Evolutionary conservation across 2,113 vertebrate genomes (phyloP).

Genomic region (Chascanopsetta lugubris): DNA sequence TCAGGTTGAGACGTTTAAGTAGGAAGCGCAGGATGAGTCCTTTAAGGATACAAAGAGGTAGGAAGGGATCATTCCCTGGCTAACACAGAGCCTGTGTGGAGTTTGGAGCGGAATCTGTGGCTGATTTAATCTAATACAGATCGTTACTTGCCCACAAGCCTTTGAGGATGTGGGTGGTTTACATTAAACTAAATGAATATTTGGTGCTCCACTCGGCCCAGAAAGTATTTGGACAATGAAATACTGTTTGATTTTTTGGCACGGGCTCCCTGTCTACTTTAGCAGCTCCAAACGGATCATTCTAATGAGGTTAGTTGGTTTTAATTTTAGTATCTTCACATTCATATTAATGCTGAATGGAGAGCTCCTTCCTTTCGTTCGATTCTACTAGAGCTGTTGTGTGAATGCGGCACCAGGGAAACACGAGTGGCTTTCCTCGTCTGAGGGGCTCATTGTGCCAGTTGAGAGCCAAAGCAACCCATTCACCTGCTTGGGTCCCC

Average conservation of each 20-base stretch:
- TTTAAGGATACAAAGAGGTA: constrained; percentile 41
- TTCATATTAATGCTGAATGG: constrained; percentile 70
- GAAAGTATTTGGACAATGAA: constrained; percentile 62
- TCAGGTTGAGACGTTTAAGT: constrained; percentile 74
- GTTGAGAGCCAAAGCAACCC: constrained; percentile 45
- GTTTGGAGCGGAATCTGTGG: constrained; percentile 44
- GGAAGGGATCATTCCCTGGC: constrained; percentile 43
- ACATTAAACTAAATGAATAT: constrained; percentile 65
- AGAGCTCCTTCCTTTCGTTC: constrained; percentile 31
- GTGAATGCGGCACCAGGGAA: too few relatives aligned
- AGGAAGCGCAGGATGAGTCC: constrained; percentile 61
- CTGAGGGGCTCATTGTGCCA: constrained; percentile 66
- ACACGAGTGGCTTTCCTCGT: constrained; percentile 58
- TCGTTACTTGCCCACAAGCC: constrained; percentile 34
- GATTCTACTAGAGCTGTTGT: too few relatives aligned
- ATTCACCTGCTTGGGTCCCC: constrained; percentile 67
- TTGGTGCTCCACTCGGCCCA: constrained; percentile 40
- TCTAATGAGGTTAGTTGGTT: constrained; percentile 68
- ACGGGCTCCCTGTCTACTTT: constrained; percentile 40
- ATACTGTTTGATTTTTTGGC: constrained; percentile 50
- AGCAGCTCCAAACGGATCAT: constrained; percentile 43
- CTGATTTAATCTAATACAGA: constrained; percentile 65
- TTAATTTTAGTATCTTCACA: constrained; percentile 60
- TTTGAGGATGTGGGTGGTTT: constrained; percentile 55
- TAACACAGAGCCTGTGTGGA: constrained; percentile 33